Conservation (phyloP, 2,888 invertebrate species). For the Archips xylosteana region DNA sequence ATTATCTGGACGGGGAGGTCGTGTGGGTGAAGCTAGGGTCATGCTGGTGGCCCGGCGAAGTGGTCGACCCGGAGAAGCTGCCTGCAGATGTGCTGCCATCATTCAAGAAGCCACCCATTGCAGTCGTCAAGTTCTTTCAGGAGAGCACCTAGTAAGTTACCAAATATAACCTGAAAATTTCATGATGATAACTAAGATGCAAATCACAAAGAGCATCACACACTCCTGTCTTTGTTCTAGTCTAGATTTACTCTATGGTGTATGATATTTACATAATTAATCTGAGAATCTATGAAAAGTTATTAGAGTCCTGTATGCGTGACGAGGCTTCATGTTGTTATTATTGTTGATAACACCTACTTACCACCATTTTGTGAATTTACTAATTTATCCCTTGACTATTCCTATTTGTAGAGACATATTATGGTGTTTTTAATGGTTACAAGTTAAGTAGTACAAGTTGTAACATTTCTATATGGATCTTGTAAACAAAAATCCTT, state of each 20-base stretch:
- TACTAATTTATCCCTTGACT: neutral
- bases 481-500: no score
- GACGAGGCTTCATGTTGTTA: neutral
- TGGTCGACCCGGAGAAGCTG: conserved; percentile 86
- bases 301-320: neutral
- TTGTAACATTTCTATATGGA: no score
- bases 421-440: neutral
- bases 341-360: neutral
- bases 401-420: neutral
- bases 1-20: conserved; percentile 90
- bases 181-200: neutral
- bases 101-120: conserved; percentile 90
- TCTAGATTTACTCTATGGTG: conserved; percentile 40
- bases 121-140: conserved; percentile 93
- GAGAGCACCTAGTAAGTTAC: conserved; percentile 92
- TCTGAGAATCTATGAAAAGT: neutral
- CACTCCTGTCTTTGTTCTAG: conserved; percentile 32
- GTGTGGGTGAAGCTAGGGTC: conserved; percentile 94
- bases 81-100: conserved; percentile 88
- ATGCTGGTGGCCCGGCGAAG: conserved; percentile 95
- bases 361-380: neutral
- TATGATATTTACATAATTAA: conserved; percentile 56
- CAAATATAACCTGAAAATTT: conserved; percentile 45
- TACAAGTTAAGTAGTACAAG: neutral
- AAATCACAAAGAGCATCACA: conserved; percentile 3